phyloP scores from a whole-genome alignment of 2,797 vertebrate genomes.

The Poeciliopsis presidionis region DNA sequence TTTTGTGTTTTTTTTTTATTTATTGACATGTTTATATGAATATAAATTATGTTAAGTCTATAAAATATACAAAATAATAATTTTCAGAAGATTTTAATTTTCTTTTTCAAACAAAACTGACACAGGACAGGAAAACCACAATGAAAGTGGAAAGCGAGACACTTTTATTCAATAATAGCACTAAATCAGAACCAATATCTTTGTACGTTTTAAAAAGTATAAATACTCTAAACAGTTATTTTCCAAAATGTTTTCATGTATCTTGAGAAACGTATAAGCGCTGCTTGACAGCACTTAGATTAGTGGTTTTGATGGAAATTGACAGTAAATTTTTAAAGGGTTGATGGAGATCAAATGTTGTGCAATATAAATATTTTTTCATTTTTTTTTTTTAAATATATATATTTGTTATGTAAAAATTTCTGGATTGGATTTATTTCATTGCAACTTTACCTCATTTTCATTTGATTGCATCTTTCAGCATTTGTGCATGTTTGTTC shows the following conservation, averaged over 20 bases:
- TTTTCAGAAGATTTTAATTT: not conserved
- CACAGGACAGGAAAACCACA: not conserved
- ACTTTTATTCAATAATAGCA: not conserved
- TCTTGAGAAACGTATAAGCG: not conserved
- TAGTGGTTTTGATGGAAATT: not conserved
- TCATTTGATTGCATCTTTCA: slow-evolving; percentile 26
- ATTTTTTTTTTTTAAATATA: not conserved
- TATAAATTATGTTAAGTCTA: not conserved
- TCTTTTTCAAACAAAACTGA: not conserved
- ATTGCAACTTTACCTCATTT: slow-evolving; percentile 42
- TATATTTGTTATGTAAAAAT: not conserved
- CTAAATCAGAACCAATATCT: not conserved
- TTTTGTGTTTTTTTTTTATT: not conserved
- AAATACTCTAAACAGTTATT: not conserved
- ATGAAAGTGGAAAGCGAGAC: not conserved
- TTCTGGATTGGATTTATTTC: slow-evolving; percentile 18
- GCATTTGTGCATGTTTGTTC: slow-evolving; percentile 54
- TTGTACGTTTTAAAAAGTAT: not conserved
- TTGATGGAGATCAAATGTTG: not conserved
- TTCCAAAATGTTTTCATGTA: not conserved
- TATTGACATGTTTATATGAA: not conserved
- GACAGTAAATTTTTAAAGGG: not conserved
- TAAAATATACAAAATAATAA: not conserved
- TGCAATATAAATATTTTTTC: not conserved
- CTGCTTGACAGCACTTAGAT: not conserved